phyloP scores from a whole-genome alignment of 2,113 vertebrate genomes.

The Cyanocitta stelleri region DNA sequence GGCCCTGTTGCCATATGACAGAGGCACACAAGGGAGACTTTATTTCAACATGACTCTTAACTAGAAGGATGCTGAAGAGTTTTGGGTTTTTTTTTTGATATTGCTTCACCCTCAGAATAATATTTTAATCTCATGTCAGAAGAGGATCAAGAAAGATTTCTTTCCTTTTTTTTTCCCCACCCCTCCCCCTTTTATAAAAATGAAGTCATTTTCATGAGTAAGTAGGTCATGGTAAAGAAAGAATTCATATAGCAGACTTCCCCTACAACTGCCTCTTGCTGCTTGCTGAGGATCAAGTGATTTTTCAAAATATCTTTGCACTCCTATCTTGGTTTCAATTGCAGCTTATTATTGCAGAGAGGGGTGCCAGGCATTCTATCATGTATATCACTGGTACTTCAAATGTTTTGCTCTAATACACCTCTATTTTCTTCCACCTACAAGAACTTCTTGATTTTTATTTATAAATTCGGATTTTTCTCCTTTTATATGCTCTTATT shows the following conservation, averaged over 20 bases:
- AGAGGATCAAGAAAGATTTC: not conserved
- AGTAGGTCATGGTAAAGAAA: not conserved
- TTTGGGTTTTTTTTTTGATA: not conserved
- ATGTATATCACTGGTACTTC: not conserved
- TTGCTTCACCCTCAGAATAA: not conserved
- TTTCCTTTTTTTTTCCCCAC: accelerated
- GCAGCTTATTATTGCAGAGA: not conserved
- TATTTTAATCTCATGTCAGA: not conserved
- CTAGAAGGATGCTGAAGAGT: not conserved
- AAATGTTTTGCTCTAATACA: not conserved
- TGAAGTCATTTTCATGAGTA: not conserved
- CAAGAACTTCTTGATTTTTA: not conserved
- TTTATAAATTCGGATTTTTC: not conserved
- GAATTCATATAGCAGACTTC: not conserved
- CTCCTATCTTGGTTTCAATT: not conserved
- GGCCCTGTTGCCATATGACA: not conserved
- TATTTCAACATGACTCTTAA: not conserved
- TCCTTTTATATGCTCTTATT: not conserved
- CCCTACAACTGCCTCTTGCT: not conserved
- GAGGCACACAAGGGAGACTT: not conserved
- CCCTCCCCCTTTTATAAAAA: not conserved
- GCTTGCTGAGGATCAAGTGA: not conserved
- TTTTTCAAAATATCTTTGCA: not conserved
- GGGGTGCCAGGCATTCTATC: not conserved
- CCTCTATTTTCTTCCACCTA: not conserved